Evolutionary conservation across 2,113 vertebrate genomes (phyloP), one percentile per base, ranked within the genome.

Genomic region (Protobothrops mucrosquamatus): DNA sequence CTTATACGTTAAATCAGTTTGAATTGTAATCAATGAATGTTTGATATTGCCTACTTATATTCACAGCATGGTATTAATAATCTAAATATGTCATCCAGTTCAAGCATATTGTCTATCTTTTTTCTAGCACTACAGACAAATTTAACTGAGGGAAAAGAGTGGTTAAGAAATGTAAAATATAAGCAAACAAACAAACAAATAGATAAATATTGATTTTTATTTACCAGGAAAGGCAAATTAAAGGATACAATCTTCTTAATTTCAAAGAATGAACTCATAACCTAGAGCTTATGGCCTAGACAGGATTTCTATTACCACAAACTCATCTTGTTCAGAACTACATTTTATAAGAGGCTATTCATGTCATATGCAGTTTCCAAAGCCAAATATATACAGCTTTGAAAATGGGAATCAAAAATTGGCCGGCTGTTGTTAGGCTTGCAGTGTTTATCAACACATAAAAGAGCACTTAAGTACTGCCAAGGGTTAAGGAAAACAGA

Each of bases 321-420:
- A 51, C 57, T 87, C 18, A 48, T 56, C 34, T 85, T 46, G 24
- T 51, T 90, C 51, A 90, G 89, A 90, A 2, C 0, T 93, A 15
- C 51, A 4, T 29, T 90, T 91, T 96, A 54, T 24, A 11, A 12
- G 88, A 93, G 91, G 48, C 64, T 56, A 61, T 89, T 61, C 87
- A 93, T 92, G 91, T 93, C 93, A 92, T 91, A 93, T 87, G 57
- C 56, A 93, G 15, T n/a, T 86, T 93, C 64, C 92, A 89, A 93
- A 96, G 93, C 86, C 23, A 91, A 93, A 55, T 12, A 12, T 20
- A 20, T 5, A 59, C 6, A 81, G 56, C 92, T 96, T 93, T 95
- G 91, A 86, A 88, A 90, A 1, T 2, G 4, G 0, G 61, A 20
- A 91, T 95, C 89, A 89, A 93, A 95, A 95, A 92, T 3, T 56